Evolutionary conservation across 2,797 vertebrate species (phyloP).

Genomic region (Characodon lateralis): DNA sequence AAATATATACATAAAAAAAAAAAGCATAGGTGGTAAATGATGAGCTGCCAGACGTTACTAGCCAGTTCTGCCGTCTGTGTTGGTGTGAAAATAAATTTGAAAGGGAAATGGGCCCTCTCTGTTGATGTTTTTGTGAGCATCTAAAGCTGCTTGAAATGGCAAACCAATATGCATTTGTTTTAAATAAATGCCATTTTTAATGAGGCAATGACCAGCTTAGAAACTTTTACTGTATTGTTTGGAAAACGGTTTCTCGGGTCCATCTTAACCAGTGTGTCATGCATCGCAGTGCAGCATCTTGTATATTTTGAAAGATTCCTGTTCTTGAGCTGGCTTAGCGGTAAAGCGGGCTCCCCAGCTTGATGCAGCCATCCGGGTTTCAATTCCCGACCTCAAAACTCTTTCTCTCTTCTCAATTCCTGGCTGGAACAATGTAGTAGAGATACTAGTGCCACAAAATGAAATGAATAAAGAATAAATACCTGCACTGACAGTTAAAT

Average conservation of each 20-base stretch:
- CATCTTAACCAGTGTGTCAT: conserved; percentile 7
- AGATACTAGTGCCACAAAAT: neutral
- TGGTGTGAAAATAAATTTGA: conserved; percentile 67
- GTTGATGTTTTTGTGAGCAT: conserved; percentile 48
- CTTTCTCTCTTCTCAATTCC: neutral
- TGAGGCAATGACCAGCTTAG: conserved; percentile 52
- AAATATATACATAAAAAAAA: conserved; percentile 40
- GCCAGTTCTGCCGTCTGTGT: conserved; percentile 36
- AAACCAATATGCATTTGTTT: conserved; percentile 49
- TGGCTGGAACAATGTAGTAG: neutral
- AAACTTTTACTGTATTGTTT: conserved; percentile 36
- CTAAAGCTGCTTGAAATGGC: conserved; percentile 9
- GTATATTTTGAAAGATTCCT: neutral
- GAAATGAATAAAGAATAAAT: neutral
- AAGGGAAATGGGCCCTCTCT: conserved; percentile 65
- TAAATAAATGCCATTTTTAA: conserved; percentile 66
- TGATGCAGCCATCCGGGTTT: neutral
- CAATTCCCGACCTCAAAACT: neutral
- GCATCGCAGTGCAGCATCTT: neutral
- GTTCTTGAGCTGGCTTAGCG: neutral
- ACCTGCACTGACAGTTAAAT: neutral
- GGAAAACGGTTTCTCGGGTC: neutral
- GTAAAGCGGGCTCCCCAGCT: neutral
- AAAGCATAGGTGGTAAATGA: conserved; percentile 23
- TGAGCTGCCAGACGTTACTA: conserved; percentile 46